phyloP scores from a whole-genome alignment of 1,140 invertebrate genomes.

The Hyphantria cunea region DNA sequence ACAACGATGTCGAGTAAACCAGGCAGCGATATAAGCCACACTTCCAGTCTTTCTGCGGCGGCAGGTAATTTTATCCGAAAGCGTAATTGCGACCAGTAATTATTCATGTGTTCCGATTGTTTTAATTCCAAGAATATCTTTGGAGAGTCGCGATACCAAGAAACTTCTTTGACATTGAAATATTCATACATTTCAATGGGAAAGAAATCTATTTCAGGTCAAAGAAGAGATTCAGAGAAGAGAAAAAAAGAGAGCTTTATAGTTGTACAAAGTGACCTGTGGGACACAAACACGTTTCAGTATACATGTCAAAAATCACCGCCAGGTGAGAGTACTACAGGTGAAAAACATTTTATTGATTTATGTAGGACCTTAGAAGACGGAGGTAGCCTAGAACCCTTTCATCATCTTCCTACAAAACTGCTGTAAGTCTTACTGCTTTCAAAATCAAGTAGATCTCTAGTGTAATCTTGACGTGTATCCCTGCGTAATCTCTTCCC shows the following conservation, averaged over 20 bases:
- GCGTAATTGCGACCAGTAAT: neutral
- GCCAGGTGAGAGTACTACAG: slow-evolving; percentile 59
- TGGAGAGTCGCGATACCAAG: no score
- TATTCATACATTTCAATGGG: no score
- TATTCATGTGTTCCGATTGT: no score
- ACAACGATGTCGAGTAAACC: no score
- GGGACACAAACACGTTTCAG: slow-evolving; percentile 84
- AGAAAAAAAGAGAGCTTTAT: slow-evolving; percentile 83
- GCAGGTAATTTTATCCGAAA: neutral
- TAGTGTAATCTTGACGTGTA: neutral
- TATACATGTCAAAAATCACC: slow-evolving; percentile 82
- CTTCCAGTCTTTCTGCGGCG: no score
- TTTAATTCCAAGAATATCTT: no score
- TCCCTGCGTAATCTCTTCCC: neutral
- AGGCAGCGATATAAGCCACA: no score
- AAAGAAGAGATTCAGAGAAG: slow-evolving; percentile 77
- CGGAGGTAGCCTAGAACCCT: slow-evolving; percentile 1
- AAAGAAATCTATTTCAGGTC: slow-evolving; percentile 51
- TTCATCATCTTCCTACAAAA: neutral
- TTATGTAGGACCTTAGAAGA: neutral
- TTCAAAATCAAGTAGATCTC: neutral
- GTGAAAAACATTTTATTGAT: slow-evolving; percentile 4
- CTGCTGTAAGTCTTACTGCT: slow-evolving; percentile 1
- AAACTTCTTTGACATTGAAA: no score
- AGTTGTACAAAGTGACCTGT: slow-evolving; percentile 84